phyloP scores from a whole-genome alignment of 1,140 invertebrate species.

The Probaryconus sp. region DNA sequence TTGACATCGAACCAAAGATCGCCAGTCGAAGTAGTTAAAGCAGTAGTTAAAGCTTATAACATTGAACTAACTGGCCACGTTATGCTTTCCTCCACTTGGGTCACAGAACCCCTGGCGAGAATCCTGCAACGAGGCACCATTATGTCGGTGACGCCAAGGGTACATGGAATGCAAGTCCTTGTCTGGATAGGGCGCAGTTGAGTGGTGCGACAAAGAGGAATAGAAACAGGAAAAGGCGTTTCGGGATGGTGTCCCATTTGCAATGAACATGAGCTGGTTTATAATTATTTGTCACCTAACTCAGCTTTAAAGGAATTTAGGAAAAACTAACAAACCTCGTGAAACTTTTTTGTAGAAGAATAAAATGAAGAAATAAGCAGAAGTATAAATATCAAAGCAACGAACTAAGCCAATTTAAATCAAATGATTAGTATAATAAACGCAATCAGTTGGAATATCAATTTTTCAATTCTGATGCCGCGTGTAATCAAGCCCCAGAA shows the following conservation, averaged over 20 bases:
- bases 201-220: constrained; percentile 48
- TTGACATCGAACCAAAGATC: too few species aligned
- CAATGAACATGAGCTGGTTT: constrained; percentile 52
- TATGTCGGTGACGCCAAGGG: constrained; percentile 54
- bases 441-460: constrained; percentile 40
- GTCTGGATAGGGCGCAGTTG: constrained; percentile 47
- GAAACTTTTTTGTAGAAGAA: too few species aligned
- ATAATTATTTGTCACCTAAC: constrained; percentile 43
- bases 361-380: too few species aligned
- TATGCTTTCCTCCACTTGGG: constrained; percentile 45
- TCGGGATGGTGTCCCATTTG: too few species aligned
- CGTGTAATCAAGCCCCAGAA: constrained; percentile 16
- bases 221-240: too few species aligned
- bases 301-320: too few species aligned
- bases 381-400: too few species aligned
- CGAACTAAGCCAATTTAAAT: constrained; percentile 4
- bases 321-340: too few species aligned
- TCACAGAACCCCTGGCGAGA: constrained; percentile 64
- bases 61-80: constrained; percentile 8
- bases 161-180: constrained; percentile 42
- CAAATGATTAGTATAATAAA: constrained; percentile 19
- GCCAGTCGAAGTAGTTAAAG: constrained; percentile 3
- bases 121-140: constrained; percentile 57
- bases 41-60: constrained; percentile 12
- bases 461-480: constrained; percentile 25